phyloP scores from a whole-genome alignment of 2,113 vertebrate species.

The Mastomys coucha region DNA sequence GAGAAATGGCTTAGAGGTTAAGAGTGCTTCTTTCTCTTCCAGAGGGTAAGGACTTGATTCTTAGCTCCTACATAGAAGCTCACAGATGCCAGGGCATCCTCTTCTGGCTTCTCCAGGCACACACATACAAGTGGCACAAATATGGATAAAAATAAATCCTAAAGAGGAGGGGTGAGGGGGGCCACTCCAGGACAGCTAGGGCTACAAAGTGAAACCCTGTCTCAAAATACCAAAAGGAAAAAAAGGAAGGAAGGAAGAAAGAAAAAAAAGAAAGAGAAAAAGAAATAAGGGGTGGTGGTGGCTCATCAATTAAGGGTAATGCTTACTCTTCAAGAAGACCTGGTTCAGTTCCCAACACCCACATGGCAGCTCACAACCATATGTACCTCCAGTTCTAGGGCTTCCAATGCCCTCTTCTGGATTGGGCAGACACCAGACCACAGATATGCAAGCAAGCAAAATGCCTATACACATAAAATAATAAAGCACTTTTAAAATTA shows the following conservation, averaged over 20 bases:
- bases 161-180: not conserved
- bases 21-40: not conserved
- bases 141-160: not conserved
- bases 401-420: not conserved
- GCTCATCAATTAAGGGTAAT: not conserved
- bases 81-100: not conserved
- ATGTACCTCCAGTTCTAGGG: not conserved
- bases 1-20: not conserved
- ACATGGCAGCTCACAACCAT: not conserved
- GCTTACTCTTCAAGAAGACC: not conserved
- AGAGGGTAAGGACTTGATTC: not conserved
- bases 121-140: not conserved
- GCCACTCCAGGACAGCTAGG: too few relatives aligned
- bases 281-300: too few relatives aligned
- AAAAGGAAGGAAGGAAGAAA: too few relatives aligned
- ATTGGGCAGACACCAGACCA: not conserved
- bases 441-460: not conserved
- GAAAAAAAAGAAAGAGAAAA: too few relatives aligned
- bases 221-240: too few relatives aligned
- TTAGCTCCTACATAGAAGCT: not conserved
- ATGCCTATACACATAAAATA: not conserved
- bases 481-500: not conserved
- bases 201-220: too few relatives aligned
- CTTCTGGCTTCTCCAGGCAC: not conserved
- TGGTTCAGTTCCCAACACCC: not conserved